Evolutionary conservation across 2,113 vertebrate species (phyloP), one percentile per base, ranked within the genome.

Genomic region (Oryzias javanicus): DNA sequence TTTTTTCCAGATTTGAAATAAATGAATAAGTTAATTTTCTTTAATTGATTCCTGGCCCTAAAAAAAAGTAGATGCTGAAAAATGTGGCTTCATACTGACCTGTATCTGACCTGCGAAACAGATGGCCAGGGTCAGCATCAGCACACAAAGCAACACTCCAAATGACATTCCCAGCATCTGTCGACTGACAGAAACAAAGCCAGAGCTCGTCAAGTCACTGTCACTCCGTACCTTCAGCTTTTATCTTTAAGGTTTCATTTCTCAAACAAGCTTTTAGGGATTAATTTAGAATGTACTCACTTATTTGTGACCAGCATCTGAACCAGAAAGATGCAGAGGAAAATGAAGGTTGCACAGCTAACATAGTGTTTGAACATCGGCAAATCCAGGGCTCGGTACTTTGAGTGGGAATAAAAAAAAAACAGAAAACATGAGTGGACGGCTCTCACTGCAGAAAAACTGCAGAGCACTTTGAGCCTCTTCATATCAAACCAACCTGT

Each of bases 311-410:
- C 89, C 18, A 94, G 79, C 81, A 94, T 83, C 51, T 99, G 95
- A 74, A 98, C 75, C 42, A 93, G 55, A 79, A 98, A 94, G 85
- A 99, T 94, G 68, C 94, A 96, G 68, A 96, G 4, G 78, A 98
- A 95, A 76, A 98, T 90, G 25, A 96, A 81, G 51, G 90, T 64
- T 64, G 95, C 95, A 50, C 96, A 98, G 1, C 59, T 89, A 0
- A 97, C 94, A 78, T 98, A 96, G 70, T 93, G 90, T 73, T 93
- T 94, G 81, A 95, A 93, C 81, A 91, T 90, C 0, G 91, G 93
- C 64, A 98, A 88, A 66, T 95, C 92, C 29, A 94, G 92, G 46
- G 91, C 92, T 72, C 96, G 95, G 82, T 98, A 98, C 97, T 99
- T 40, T 1, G 4, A 79, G 24, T 14, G 57, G 60, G 18, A 56